A percentile compares a stretch with the other conserved stretches of the same genome.
These are phyloP conservation scores for Petromus typicus DNA, from an alignment of 2,113 vertebrate species.

Conservation along the genomic window DNA sequence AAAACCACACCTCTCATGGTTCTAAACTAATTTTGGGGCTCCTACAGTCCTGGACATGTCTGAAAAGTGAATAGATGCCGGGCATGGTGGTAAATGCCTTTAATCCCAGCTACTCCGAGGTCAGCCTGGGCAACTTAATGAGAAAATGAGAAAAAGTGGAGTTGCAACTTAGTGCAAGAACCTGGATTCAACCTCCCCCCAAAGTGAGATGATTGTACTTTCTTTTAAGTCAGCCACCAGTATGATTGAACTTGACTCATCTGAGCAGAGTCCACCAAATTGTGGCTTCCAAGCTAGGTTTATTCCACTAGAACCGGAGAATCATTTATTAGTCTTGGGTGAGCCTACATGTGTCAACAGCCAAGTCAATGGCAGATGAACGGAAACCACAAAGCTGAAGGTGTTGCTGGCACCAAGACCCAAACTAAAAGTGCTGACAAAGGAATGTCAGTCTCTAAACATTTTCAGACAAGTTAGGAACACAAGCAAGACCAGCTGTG, in stretches of 20 bases:
- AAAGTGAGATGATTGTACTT: conserved; percentile 49
- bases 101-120: neutral
- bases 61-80: conserved; percentile 33
- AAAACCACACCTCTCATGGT: conserved; percentile 59
- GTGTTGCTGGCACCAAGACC: conserved; percentile 63
- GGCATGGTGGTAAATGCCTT: neutral
- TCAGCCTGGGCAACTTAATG: neutral
- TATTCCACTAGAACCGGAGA: conserved; percentile 51
- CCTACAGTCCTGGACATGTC: conserved; percentile 50
- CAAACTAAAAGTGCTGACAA: conserved; percentile 71
- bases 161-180: neutral
- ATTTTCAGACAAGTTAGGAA: conserved; percentile 77
- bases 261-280: conserved; percentile 50
- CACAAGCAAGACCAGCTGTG: conserved; percentile 56
- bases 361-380: conserved; percentile 63
- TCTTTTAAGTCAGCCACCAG: conserved; percentile 66
- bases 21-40: conserved; percentile 36
- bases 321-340: conserved; percentile 63
- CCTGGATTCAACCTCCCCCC: neutral
- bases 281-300: conserved; percentile 48
- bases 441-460: conserved; percentile 70
- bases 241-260: conserved; percentile 53
- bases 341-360: conserved; percentile 49
- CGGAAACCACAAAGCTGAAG: conserved; percentile 79
- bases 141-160: neutral